Conservation (phyloP, 2,113 vertebrate genomes). For the Grammomys dolichurus region DNA sequence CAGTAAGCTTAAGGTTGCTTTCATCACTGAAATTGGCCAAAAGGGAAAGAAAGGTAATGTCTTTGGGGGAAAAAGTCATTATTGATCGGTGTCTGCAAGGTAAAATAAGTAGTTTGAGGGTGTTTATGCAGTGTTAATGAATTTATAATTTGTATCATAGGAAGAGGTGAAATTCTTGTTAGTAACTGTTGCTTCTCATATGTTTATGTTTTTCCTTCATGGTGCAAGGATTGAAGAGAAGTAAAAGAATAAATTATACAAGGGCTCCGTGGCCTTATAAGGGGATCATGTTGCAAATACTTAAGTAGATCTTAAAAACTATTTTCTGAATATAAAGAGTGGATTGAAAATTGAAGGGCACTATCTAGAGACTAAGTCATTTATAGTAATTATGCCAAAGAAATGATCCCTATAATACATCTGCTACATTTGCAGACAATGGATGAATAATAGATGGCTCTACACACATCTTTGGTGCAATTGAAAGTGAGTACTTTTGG, state of each 20-base stretch:
- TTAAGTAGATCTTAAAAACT: neutral
- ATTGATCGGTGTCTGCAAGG: conserved; percentile 10
- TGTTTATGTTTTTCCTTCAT: neutral
- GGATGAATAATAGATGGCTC: neutral
- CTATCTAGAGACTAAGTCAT: neutral
- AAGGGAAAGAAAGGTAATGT: conserved; percentile 28
- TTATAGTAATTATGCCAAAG: neutral
- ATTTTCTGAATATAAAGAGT: neutral
- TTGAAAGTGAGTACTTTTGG: neutral
- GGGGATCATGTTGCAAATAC: neutral
- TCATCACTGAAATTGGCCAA: neutral
- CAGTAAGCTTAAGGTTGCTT: neutral
- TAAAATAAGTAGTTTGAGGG: conserved; percentile 5
- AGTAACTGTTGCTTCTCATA: conserved; percentile 12
- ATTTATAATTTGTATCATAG: neutral
- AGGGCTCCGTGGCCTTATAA: neutral
- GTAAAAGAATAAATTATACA: neutral
- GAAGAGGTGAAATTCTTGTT: conserved; percentile 42
- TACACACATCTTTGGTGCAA: neutral
- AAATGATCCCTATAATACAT: neutral
- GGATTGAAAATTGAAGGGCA: neutral
- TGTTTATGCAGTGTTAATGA: conserved; percentile 31
- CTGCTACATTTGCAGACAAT: neutral
- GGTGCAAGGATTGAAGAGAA: conserved; percentile 25
- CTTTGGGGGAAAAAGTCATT: conserved; percentile 1